Base-by-base conservation (phyloP, 1,140 invertebrate genomes). In the Ceratosolen fusciceps region DNA sequence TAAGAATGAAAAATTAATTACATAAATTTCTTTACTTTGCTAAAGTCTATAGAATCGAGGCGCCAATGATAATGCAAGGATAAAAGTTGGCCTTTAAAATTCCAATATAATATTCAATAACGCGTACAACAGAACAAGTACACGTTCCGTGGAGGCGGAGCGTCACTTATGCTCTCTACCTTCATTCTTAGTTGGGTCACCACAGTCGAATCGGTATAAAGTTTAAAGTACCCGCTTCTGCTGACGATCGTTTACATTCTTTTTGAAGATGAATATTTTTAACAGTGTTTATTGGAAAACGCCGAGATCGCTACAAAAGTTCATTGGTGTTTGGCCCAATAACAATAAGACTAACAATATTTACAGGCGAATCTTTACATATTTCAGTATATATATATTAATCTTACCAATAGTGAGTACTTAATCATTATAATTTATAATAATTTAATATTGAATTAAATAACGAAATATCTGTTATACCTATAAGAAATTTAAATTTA, bases 321-420 rank as follows among this genome's bases (percentile, higher is more conserved):
- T 72, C 0, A 62, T 62, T 39, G 54, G 68, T 24, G 21, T 60
- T 0, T 78, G 56, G 68, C 68, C 68, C 0, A 62, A 62, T 24
- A 19, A 12, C 16, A 26, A 26, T 19, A n/a, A 24, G 2, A 21
- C 0, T 14, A 43, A 58, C 8, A 49, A 70, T 43, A 70, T 70
- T 34, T 70, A 12, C 29, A 68, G 43, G 34, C 47, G 65, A 2
- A 5, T 56, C 14, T 14, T 70, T 0, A 62, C 70, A 2, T 70
- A 54, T 24, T 2, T 68, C 0, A 1, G 10, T 1, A 37, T 77
- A 4, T 37, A 54, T 16, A 7, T 24, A 0, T 12, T 70, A 29
- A 16, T 56, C 8, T 14, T 77, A 4, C 49, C 74, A 0, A 3
- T 77, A 16, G 74, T 77, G 34, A 76, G 74, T 75, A 5, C 0